Evolutionary conservation across 2,113 vertebrate genomes (phyloP), one percentile per base, ranked within the genome.

Genomic region (Limnothrissa miodon): DNA sequence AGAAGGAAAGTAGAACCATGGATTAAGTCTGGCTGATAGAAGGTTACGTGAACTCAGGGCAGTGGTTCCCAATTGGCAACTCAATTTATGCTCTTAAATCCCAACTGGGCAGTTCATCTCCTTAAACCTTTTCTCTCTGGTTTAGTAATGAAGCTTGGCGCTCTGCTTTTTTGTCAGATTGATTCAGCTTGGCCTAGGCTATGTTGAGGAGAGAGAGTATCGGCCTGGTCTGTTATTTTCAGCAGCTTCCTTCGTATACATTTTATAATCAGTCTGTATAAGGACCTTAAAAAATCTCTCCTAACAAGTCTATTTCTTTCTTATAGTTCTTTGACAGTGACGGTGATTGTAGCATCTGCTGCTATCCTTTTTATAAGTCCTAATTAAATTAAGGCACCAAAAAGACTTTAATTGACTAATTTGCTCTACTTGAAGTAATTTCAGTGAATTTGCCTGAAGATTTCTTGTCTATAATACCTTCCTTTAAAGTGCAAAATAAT

Each of bases 401-500:
- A 56, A 56, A 23, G 19, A 56, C 19, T 19, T 51, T 74, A 74
- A 33, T 36, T 36, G 66, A 4, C 15, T 15, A 36, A 5, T 36
- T 9, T 62, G 66, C 42, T 42, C 6, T 42, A 74, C 13, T 74
- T 33, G 2, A 74, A 36, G 10, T 36, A 11, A 74, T 74, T 36
- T 33, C 66, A 15, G 4, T 36, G 66, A 74, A 74, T 36, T 17
- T 17, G 3, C 66, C 36, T 74, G 13, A 74, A 17, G 4, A 36
- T 36, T 11, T 74, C 29, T 10, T 74, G 25, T 74, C 10, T 33
- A 11, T 74, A 29, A 74, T 36, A 74, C 1, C 29, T 36, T 13
- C 29, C 11, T 74, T 74, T 29, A 36, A 74, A 74, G 66, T 39
- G 87, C 85, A 89, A 90, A 87, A 84, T 89, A 84, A 84, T 82